A percentile compares a stretch with the other conserved stretches of the same genome.
These are phyloP conservation scores for Panurus biarmicus DNA, from an alignment of 2,113 vertebrate genomes.

Conservation along the genomic window DNA sequence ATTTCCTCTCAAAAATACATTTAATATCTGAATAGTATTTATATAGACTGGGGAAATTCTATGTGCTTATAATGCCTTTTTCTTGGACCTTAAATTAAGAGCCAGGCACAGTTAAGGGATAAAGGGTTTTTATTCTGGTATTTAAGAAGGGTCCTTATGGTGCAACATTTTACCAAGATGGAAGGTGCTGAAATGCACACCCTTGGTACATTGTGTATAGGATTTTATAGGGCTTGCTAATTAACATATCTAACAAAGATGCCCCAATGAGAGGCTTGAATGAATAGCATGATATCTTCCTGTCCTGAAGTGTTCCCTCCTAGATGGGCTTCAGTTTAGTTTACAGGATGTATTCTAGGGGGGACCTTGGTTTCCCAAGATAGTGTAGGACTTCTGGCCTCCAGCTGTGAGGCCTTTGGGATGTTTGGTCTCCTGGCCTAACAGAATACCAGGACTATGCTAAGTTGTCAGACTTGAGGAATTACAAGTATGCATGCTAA, in stretches of 20 bases:
- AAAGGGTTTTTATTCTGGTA: neutral
- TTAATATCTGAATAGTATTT: neutral
- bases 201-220: accelerated
- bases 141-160: neutral
- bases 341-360: neutral
- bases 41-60: neutral
- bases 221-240: neutral
- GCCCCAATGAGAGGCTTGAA: neutral
- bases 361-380: neutral
- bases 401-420: accelerated
- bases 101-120: neutral
- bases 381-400: neutral
- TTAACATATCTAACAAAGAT: neutral
- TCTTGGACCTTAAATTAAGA: neutral
- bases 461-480: neutral
- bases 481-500: neutral
- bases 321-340: neutral
- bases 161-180: neutral
- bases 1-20: neutral
- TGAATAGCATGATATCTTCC: neutral
- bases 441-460: neutral
- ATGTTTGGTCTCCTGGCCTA: neutral
- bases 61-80: neutral
- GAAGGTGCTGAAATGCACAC: accelerated
- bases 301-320: neutral